Evolutionary conservation across 2,113 vertebrate genomes (phyloP), one percentile per base, ranked within the genome.

Genomic region (Poeciliopsis prolifica): DNA sequence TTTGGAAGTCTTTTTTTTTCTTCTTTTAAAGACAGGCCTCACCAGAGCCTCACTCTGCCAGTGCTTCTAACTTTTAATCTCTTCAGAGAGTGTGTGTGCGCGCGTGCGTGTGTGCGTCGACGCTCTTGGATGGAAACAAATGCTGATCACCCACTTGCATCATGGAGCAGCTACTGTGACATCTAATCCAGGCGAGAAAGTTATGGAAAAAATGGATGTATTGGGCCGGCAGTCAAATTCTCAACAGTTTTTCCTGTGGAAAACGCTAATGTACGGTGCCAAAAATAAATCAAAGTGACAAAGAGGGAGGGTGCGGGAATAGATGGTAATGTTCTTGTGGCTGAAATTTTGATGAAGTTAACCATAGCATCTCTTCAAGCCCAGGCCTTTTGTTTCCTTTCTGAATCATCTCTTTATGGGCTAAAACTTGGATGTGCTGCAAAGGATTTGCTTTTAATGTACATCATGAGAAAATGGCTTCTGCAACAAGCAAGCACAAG

Each of bases 201-300:
- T 91, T 86, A 87, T 92, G 91, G 92, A 92, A 93, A 94, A 87
- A 90, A 80, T 74, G 71, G 82, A 82, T 62, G 84, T 68, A 67
- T 83, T 85, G 81, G 79, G 82, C 85, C 72, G 86, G 83, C 90
- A 93, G 84, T 91, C 86, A 66, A 81, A 88, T 92, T 92, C 83
- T 79, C 85, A 84, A 92, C 85, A 84, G 86, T 86, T 92, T 90
- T 82, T 89, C 78, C 86, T 88, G 84, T 93, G 92, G 93, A 94
- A 94, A 94, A 84, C 90, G 74, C 58, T 78, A 79, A 89, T 69
- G 72, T 51, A 28, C 37, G 19, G 80, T 88, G 88, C 91, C 92
- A 92, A 87, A 93, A 91, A 88, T 89, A 91, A 92, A 93, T 92
- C 86, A 92, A 92, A 85, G 91, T 93, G 92, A 93, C 91, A 91